A percentile compares a stretch with the other conserved stretches of the same genome.
These are phyloP conservation scores for Malurus elegans DNA, from an alignment of 2,113 vertebrate genomes.

Conservation along the genomic window DNA sequence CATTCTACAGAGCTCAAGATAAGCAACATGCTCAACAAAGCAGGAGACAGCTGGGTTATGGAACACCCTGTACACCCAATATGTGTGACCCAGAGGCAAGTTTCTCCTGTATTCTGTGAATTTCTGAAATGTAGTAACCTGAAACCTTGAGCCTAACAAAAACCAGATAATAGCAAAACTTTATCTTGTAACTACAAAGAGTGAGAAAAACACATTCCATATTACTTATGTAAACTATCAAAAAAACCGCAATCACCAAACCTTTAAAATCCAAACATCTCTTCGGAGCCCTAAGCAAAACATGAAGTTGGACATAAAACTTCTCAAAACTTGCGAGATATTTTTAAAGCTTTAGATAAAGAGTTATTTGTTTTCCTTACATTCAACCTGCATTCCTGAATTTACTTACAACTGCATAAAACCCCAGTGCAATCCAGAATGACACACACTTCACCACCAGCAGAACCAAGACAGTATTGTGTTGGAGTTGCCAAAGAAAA, in stretches of 20 bases:
- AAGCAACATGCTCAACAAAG: neutral
- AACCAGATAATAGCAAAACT: rapidly evolving
- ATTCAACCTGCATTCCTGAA: neutral
- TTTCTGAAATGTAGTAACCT: neutral
- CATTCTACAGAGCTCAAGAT: neutral
- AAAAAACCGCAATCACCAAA: neutral
- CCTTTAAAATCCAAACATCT: neutral
- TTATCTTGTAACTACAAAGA: neutral
- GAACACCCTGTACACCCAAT: neutral
- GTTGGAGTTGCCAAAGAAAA: neutral
- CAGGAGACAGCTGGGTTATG: neutral
- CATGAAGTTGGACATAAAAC: neutral
- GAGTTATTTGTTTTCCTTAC: neutral
- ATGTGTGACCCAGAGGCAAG: neutral
- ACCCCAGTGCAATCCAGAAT: neutral
- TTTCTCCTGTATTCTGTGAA: neutral
- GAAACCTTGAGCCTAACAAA: neutral
- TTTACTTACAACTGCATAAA: neutral
- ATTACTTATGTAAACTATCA: neutral
- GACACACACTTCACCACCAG: neutral
- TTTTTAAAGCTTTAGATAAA: neutral
- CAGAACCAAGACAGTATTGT: neutral
- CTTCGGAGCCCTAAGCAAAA: neutral
- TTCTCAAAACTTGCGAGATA: neutral
- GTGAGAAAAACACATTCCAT: neutral